These are phyloP conservation scores for Hanleya hanleyi DNA, from an alignment of 2,888 invertebrate species.

Conservation along the genomic window DNA sequence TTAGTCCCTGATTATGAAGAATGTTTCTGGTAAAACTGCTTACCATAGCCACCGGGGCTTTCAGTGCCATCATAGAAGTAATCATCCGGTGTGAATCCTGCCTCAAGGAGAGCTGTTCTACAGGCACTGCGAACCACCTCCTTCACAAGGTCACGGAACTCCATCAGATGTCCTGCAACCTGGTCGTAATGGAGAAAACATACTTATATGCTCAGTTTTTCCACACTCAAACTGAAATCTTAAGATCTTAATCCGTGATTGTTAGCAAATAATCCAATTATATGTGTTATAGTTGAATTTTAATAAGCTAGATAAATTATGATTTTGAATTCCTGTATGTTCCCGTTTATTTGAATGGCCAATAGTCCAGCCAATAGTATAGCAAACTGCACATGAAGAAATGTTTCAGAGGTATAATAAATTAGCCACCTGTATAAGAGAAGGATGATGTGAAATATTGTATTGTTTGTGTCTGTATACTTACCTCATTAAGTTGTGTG, in stretches of 20 bases:
- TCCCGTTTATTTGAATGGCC: no score
- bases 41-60: slow-evolving; percentile 35
- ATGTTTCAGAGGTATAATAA: not conserved
- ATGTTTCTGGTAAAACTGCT: not conserved
- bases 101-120: slow-evolving; percentile 82
- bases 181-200: slow-evolving; percentile 34
- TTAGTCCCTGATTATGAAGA: no score
- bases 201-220: no score
- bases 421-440: no score
- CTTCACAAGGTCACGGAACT: slow-evolving; percentile 75
- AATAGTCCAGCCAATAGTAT: no score
- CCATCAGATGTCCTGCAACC: slow-evolving; percentile 72
- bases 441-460: not conserved
- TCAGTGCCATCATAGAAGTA: slow-evolving; percentile 72
- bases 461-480: not conserved
- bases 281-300: no score
- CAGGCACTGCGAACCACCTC: slow-evolving; percentile 82
- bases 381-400: not conserved
- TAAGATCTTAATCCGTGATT: no score
- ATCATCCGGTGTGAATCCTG: slow-evolving; percentile 88
- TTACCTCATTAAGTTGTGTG: slow-evolving; percentile 70
- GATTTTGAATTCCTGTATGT: no score
- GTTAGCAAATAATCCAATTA: no score
- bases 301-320: no score
- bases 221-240: no score